These are phyloP conservation scores for Pseudolaguvia tuberculata DNA, from an alignment of 2,113 vertebrate species.

Conservation along the genomic window DNA sequence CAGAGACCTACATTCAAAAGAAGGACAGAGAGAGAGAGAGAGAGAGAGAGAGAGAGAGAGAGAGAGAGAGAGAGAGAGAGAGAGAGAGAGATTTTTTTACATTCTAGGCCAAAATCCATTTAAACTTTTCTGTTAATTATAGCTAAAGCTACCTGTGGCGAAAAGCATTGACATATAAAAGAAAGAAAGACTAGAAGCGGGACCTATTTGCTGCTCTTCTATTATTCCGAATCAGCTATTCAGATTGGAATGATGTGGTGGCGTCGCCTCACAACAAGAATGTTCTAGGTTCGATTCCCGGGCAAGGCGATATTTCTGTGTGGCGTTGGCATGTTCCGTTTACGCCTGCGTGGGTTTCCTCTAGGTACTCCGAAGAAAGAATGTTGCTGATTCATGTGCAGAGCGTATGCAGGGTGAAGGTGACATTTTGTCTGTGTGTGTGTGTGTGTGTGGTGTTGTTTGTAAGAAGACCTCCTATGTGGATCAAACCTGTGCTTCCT, in stretches of 20 bases:
- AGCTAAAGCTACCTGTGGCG: not conserved
- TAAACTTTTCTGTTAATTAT: not conserved
- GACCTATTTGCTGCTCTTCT: slow-evolving; percentile 44
- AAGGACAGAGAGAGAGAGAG: not conserved
- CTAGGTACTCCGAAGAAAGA: too few species aligned
- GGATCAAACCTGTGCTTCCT: slow-evolving; percentile 45
- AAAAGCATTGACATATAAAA: slow-evolving; percentile 5
- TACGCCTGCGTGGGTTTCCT: too few species aligned
- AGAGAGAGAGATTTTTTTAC: slow-evolving; percentile 2
- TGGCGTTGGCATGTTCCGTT: too few species aligned
- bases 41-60: not conserved
- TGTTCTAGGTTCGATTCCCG: too few species aligned
- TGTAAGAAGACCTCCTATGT: slow-evolving; percentile 26
- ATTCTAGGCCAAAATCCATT: not conserved
- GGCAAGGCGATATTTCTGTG: too few species aligned
- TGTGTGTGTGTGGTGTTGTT: slow-evolving; percentile 22
- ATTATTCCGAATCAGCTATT: slow-evolving; percentile 38
- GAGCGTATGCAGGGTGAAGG: slow-evolving; percentile 38
- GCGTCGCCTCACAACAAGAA: too few species aligned
- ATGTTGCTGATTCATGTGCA: slow-evolving; percentile 8
- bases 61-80: slow-evolving; percentile 5
- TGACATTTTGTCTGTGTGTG: slow-evolving; percentile 33
- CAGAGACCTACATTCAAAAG: slow-evolving; percentile 72
- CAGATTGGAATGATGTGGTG: slow-evolving; percentile 19
- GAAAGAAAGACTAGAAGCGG: not conserved